Conservation (phyloP, 2,113 vertebrate species). For the Phylloscopus whistleri region DNA sequence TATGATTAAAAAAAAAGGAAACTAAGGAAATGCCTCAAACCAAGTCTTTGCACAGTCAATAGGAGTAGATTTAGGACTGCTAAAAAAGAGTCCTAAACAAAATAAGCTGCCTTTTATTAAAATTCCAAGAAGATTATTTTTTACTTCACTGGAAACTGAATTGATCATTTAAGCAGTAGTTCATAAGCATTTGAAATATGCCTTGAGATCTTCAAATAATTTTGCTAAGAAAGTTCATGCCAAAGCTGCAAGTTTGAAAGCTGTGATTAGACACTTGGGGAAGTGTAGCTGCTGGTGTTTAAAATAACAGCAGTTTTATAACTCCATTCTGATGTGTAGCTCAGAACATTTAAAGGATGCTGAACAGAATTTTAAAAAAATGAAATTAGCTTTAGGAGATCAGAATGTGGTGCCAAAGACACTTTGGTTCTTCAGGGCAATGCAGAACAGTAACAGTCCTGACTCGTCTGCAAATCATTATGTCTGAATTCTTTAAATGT, state of each 20-base stretch:
- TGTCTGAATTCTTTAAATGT: background rate
- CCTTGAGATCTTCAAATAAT: background rate
- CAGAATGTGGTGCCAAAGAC: background rate
- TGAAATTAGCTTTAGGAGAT: background rate
- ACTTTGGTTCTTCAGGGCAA: background rate
- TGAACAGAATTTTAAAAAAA: background rate
- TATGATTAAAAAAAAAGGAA: background rate
- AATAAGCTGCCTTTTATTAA: background rate
- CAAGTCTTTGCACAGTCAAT: background rate
- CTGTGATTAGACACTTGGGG: background rate
- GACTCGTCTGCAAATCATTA: background rate
- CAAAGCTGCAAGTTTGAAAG: background rate
- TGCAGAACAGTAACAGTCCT: background rate
- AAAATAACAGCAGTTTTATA: background rate
- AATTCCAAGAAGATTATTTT: background rate
- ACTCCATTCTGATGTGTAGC: background rate
- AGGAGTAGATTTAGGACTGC: background rate
- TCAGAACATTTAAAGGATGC: background rate
- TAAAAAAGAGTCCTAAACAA: background rate
- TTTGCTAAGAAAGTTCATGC: background rate
- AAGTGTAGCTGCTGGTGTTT: background rate
- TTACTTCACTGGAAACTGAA: background rate
- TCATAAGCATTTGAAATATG: background rate
- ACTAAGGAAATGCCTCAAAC: slow-evolving; percentile 3
- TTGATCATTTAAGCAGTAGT: background rate